phyloP scores from a whole-genome alignment of 1,140 invertebrate species.

The Macrotrachela quadricornifera region DNA sequence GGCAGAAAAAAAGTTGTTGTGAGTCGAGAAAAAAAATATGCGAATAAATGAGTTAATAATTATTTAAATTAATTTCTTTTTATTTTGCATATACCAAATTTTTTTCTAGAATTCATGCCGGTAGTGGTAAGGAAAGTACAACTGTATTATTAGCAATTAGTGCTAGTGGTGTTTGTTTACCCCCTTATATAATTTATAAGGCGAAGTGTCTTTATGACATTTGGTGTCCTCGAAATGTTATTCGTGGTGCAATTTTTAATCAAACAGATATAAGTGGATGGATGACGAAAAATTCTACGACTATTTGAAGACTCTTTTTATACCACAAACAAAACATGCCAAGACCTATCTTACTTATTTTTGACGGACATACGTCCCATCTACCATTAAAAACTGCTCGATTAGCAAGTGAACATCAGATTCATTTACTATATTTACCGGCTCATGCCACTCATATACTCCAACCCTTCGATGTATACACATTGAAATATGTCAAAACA shows the following conservation, averaged over 20 bases:
- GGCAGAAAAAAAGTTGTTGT: neutral
- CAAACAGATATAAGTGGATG: neutral
- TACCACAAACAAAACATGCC: neutral
- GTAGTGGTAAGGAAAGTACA: neutral
- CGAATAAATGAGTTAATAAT: too few relatives aligned
- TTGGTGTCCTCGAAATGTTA: neutral
- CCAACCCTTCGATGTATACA: neutral
- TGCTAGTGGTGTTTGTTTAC: neutral
- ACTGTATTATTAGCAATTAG: neutral
- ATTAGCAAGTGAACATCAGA: neutral
- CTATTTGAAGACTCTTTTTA: neutral
- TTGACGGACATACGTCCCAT: neutral
- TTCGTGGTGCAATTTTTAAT: neutral
- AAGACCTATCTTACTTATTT: neutral
- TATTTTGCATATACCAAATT: neutral
- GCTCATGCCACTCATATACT: neutral
- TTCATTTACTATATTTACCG: neutral
- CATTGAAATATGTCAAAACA: neutral
- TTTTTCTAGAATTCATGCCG: neutral
- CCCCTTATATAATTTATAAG: neutral
- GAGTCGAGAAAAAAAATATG: too few relatives aligned
- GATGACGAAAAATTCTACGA: neutral
- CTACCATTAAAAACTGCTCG: neutral
- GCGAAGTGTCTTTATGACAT: neutral
- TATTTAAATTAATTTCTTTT: too few relatives aligned